Evolutionary conservation across 2,113 vertebrate species (phyloP).

Genomic region (Craseonycteris thonglongyai): DNA sequence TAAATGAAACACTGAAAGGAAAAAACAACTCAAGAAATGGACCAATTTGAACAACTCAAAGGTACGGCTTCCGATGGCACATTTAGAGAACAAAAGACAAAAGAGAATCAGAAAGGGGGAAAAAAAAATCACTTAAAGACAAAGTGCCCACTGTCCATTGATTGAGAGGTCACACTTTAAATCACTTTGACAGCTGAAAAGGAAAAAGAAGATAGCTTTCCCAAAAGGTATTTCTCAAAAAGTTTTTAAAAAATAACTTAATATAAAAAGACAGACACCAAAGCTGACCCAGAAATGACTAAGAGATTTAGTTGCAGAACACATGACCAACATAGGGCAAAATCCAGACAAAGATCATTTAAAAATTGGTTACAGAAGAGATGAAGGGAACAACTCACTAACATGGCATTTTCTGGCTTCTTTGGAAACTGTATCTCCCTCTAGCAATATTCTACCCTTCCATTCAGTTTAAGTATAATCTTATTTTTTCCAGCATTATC

Average conservation of each 20-base stretch:
- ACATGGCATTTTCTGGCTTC: not conserved
- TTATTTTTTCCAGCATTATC: not conserved
- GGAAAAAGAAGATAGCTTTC: constrained; percentile 31
- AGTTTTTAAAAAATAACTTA: not conserved
- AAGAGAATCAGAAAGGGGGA: constrained; percentile 24
- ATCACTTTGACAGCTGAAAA: constrained; percentile 59
- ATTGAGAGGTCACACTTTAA: constrained; percentile 59
- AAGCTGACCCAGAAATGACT: constrained; percentile 44
- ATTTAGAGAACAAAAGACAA: constrained; percentile 56
- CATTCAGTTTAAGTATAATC: constrained; percentile 13
- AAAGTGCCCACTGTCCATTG: constrained; percentile 37
- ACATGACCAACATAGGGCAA: not conserved
- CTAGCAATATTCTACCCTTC: constrained; percentile 23
- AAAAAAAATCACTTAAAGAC: constrained; percentile 40
- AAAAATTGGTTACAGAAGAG: not conserved
- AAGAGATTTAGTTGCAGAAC: not conserved
- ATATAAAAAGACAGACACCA: not conserved
- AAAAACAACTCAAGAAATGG: constrained; percentile 63
- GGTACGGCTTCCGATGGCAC: constrained; percentile 21
- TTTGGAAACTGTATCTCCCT: not conserved
- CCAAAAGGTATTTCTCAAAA: constrained; percentile 17
- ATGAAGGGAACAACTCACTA: not conserved
- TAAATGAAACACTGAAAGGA: constrained; percentile 48
- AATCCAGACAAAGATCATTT: constrained; percentile 15
- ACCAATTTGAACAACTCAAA: constrained; percentile 56